Conservation (phyloP, 2,888 invertebrate genomes). For the Archips xylosteana region DNA sequence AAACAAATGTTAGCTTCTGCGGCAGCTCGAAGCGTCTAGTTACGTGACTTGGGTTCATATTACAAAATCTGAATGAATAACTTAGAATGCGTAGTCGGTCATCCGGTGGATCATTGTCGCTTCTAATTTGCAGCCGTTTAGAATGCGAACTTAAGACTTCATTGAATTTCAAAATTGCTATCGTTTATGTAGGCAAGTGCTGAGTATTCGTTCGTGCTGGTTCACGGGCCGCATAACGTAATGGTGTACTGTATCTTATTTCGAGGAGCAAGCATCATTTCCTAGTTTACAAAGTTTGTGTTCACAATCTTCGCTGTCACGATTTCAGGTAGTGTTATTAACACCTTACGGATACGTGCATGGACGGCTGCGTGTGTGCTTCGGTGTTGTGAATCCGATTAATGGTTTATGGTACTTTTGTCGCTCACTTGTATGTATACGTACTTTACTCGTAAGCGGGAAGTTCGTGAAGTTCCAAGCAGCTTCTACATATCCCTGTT, state of each 20-base stretch:
- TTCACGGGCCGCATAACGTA: conserved; percentile 1
- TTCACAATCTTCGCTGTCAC: conserved; percentile 18
- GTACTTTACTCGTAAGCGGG: not conserved
- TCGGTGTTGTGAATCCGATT: not conserved
- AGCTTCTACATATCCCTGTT: not conserved
- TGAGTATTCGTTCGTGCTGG: not conserved
- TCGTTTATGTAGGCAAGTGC: conserved; percentile 18
- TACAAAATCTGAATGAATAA: conserved; percentile 64
- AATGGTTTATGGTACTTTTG: conserved; percentile 5
- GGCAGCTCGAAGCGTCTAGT: conserved; percentile 50
- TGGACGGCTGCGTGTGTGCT: not conserved
- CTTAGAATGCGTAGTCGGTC: conserved; percentile 57
- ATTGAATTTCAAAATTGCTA: conserved; percentile 52
- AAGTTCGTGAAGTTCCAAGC: not conserved
- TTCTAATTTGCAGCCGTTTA: conserved; percentile 61
- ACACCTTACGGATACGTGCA: conserved; percentile 11
- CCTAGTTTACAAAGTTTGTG: conserved; percentile 10
- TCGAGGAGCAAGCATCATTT: not conserved
- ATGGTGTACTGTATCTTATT: not conserved
- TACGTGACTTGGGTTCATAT: conserved; percentile 74
- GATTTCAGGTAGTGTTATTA: conserved; percentile 27
- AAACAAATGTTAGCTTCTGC: conserved; percentile 29
- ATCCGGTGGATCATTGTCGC: conserved; percentile 59
- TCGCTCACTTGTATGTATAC: not conserved
- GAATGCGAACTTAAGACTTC: conserved; percentile 50